Evolutionary conservation across 2,888 invertebrate genomes (phyloP).

Genomic region (Eudasyphora cyanicolor): DNA sequence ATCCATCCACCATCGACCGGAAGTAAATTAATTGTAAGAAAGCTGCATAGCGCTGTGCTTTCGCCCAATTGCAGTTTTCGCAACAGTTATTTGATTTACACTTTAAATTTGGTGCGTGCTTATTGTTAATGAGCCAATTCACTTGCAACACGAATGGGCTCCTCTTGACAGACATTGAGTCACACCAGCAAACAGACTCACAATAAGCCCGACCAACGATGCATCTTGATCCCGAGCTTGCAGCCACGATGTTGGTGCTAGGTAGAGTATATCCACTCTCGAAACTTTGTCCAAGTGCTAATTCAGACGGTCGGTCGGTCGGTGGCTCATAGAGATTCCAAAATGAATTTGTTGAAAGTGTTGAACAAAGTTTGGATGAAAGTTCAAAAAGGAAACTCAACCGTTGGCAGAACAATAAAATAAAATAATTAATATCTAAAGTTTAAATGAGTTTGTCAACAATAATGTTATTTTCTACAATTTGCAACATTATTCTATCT

Average conservation of each 20-base stretch:
- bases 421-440: constrained; percentile 64
- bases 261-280: neutral
- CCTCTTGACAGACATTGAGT: no score
- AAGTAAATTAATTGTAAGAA: constrained; percentile 66
- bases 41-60: constrained; percentile 15
- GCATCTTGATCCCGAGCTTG: neutral
- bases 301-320: neutral
- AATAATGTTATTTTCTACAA: constrained; percentile 51
- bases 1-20: constrained; percentile 30
- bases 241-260: neutral
- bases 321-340: neutral
- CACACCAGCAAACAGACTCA: neutral
- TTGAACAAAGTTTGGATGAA: neutral
- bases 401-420: constrained; percentile 57
- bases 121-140: constrained; percentile 68
- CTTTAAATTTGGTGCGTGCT: constrained; percentile 64
- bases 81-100: constrained; percentile 67
- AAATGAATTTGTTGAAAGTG: constrained; percentile 23
- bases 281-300: neutral
- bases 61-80: constrained; percentile 51
- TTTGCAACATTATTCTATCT: constrained; percentile 28
- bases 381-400: constrained; percentile 31
- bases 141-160: constrained; percentile 52
- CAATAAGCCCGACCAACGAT: neutral
- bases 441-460: constrained; percentile 58